These are phyloP conservation scores for Champsocephalus esox DNA, from an alignment of 2,797 vertebrate species.

Conservation along the genomic window DNA sequence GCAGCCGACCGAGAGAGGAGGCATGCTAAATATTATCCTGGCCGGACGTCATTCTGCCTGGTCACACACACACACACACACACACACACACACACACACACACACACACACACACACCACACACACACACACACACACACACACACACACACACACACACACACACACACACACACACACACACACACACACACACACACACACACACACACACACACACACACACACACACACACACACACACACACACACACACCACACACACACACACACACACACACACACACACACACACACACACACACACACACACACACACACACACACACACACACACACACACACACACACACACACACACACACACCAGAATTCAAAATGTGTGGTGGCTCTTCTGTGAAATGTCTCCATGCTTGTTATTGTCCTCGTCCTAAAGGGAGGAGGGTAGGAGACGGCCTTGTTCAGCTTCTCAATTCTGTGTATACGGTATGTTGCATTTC, in stretches of 20 bases:
- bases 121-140: too few relatives aligned
- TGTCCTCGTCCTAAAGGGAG: too few relatives aligned
- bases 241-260: too few relatives aligned
- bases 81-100: too few relatives aligned
- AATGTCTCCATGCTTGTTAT: too few relatives aligned
- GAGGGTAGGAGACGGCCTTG: too few relatives aligned
- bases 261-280: too few relatives aligned
- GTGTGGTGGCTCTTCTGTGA: too few relatives aligned
- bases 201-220: slow-evolving; percentile 41
- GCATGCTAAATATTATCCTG: slow-evolving; percentile 77
- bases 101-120: too few relatives aligned
- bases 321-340: slow-evolving; percentile 59
- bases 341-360: slow-evolving; percentile 61
- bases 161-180: slow-evolving; percentile 18
- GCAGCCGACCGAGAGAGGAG: slow-evolving; percentile 26
- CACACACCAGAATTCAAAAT: slow-evolving; percentile 34
- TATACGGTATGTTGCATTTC: too few relatives aligned
- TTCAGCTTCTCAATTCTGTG: too few relatives aligned
- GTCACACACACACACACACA: slow-evolving; percentile 2
- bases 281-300: slow-evolving; percentile 52
- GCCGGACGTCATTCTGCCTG: slow-evolving; percentile 69
- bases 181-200: slow-evolving; percentile 60
- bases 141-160: slow-evolving; percentile 53
- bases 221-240: too few relatives aligned
- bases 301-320: slow-evolving; percentile 17